Evolutionary conservation across 2,888 invertebrate species (phyloP), one percentile per base, ranked within the genome.

Genomic region (Scaptomyza reducta): DNA sequence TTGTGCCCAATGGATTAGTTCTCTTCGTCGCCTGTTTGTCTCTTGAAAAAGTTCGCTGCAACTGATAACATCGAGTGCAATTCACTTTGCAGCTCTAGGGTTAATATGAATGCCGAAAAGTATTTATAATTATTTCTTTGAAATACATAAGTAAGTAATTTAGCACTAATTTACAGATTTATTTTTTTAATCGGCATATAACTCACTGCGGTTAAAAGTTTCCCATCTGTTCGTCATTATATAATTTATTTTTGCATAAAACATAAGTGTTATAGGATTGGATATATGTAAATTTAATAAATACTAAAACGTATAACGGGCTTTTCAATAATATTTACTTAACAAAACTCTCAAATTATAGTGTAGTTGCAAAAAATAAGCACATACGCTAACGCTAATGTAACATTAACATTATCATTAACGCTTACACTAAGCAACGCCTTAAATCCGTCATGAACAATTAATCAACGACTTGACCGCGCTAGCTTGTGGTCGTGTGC

Each of bases 381-480:
- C 14, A 16, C 38, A 35, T 35, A n/a, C n/a, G 35, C n/a, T 35
- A 35, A 35, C 6, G 6, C 10, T 35, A n/a, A 14, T 9, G 14
- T 40, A 40, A 40, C 40, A 47, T 47, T 42, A 42, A 35, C 22
- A 50, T 13, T 47, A 18, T 16, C 13, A 49, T 16, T 46, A 38
- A 64, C 47, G 31, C 25, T 27, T 38, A 40, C 47, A 38, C 31
- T 22, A 40, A 40, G 55, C 22, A 65, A 70, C 61, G 62, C 57
- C 54, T 73, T 57, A 70, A 74, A 56, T 67, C 50, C 58, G 55
- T 51, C 74, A 63, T 62, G 47, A 65, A 41, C 78, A 67, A 86
- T 81, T 81, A 87, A 87, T 87, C 79, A 84, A 78, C 71, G 46
- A 56, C 59, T 73, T 70, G 70, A 64, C 70, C 63, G 56, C 35